These are phyloP conservation scores for Cheilosia variabilis DNA, from an alignment of 2,888 invertebrate species.

Conservation along the genomic window DNA sequence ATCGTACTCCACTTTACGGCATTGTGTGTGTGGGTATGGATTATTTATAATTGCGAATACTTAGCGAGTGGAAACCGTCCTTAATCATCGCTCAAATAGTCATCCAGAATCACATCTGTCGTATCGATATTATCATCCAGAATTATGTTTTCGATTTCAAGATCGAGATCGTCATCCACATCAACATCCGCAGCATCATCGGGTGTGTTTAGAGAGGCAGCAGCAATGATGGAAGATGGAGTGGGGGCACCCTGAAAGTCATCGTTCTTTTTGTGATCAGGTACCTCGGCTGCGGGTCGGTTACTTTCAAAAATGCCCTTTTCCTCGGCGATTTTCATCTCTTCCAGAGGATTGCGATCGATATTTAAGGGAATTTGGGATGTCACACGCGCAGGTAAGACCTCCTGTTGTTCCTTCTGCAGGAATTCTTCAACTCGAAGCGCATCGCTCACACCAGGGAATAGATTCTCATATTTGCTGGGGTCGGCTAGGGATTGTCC, in stretches of 20 bases:
- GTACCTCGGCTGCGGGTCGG: slow-evolving; percentile 68
- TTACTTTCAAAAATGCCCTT: slow-evolving; percentile 83
- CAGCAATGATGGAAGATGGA: neutral
- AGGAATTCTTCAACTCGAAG: slow-evolving; percentile 89
- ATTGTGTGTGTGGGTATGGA: slow-evolving; percentile 22
- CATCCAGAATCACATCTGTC: slow-evolving; percentile 89
- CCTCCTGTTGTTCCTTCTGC: slow-evolving; percentile 79
- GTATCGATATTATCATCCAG: slow-evolving; percentile 92
- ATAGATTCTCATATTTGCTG: slow-evolving; percentile 97
- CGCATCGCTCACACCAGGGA: slow-evolving; percentile 91
- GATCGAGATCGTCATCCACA: slow-evolving; percentile 91
- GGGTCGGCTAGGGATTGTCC: slow-evolving; percentile 98
- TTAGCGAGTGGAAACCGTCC: neutral
- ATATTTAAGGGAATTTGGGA: slow-evolving; percentile 85
- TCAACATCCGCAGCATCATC: slow-evolving; percentile 84
- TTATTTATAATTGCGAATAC: slow-evolving; percentile 16
- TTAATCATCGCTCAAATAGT: slow-evolving; percentile 86
- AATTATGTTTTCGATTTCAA: slow-evolving; percentile 92
- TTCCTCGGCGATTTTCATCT: slow-evolving; percentile 87
- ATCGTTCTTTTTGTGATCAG: slow-evolving; percentile 80
- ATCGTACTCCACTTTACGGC: neutral
- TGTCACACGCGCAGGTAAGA: slow-evolving; percentile 86
- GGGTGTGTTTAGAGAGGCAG: neutral
- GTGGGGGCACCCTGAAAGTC: slow-evolving; percentile 71
- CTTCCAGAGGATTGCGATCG: slow-evolving; percentile 89